Evolutionary conservation across 2,888 invertebrate species (phyloP), one percentile per base, ranked within the genome.

Genomic region (Eurois occulta): DNA sequence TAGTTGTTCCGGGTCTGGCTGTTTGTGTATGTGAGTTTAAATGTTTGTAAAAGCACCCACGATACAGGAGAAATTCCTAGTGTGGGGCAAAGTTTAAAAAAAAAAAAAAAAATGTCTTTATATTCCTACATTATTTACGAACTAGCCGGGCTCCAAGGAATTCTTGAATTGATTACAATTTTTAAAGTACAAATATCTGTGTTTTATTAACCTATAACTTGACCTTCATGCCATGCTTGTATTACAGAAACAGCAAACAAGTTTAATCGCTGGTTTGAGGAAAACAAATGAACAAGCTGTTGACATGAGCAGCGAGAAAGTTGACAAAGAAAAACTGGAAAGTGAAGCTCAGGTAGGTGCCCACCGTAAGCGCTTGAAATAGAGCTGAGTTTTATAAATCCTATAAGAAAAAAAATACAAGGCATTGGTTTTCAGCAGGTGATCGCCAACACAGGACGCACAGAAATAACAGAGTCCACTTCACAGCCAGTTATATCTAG

Each of bases 201-300:
- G 18, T 18, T n/a, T 65, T 41, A n/a, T 41, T n/a, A n/a, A 38
- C 38, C 7, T 41, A 10, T 64, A 16, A 41, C 24, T 38, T 38
- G 35, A 62, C 21, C 35, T 35, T 62, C 4, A 38, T 24, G 24
- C 35, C 35, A 38, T 60, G 1, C 24, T 65, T 81, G 21, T 60
- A 58, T 82, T 88, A 77, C 95, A 99, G 99, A 99, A 99, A 95
- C 99, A 99, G 94, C 99, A 99, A 96, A 99, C 99, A 81, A 99
- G 99, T 92, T 96, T 99, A 28, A 98, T 99, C 71, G 99, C 99
- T 7, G 99, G 99, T 16, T 95, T 99, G 74, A 97, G 99, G 73
- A 99, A 99, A 43, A 98, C 98, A 0, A 98, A 98, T 89, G 98
- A 98, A 92, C 96, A 97, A 83, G 95, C 97, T 21, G 94, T 97